A percentile compares a stretch with the other conserved stretches of the same genome.
phyloP scores from a whole-genome alignment of 2,888 invertebrate genomes.

The Chrysolina haemoptera region DNA sequence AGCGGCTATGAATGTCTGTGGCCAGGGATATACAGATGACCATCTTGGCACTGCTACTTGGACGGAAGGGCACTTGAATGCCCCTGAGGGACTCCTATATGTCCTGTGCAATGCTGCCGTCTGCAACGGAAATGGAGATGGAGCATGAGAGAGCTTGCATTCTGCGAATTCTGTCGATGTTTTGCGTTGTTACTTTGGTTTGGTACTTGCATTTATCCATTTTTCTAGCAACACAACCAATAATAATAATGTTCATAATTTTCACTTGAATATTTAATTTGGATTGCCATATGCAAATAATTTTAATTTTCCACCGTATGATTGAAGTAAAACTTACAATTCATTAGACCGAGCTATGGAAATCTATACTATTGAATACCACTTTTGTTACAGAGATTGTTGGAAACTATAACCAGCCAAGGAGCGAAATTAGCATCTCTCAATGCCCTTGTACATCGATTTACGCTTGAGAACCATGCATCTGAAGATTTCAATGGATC shows the following conservation, averaged over 20 bases:
- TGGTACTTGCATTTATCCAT: no score
- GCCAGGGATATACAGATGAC: conserved; percentile 61
- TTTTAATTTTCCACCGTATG: no score
- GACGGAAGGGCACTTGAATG: conserved; percentile 57
- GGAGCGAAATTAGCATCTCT: conserved; percentile 74
- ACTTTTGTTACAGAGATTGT: conserved; percentile 69
- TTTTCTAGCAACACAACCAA: no score
- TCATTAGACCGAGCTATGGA: neutral
- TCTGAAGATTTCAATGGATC: conserved; percentile 68
- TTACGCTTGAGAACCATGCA: conserved; percentile 71
- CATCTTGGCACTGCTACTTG: conserved; percentile 59
- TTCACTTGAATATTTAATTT: no score
- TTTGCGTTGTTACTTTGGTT: no score
- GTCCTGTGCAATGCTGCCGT: conserved; percentile 29
- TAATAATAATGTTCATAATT: no score
- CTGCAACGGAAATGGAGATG: neutral
- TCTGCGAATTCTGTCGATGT: neutral
- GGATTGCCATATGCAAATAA: no score
- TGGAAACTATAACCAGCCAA: conserved; percentile 73
- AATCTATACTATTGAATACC: neutral
- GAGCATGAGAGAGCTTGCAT: neutral
- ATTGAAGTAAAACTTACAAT: no score
- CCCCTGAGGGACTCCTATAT: conserved; percentile 52
- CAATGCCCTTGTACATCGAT: conserved; percentile 75
- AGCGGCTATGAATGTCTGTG: conserved; percentile 22